Evolutionary conservation across 2,797 vertebrate species (phyloP).

Genomic region (Spondyliosoma cantharus): DNA sequence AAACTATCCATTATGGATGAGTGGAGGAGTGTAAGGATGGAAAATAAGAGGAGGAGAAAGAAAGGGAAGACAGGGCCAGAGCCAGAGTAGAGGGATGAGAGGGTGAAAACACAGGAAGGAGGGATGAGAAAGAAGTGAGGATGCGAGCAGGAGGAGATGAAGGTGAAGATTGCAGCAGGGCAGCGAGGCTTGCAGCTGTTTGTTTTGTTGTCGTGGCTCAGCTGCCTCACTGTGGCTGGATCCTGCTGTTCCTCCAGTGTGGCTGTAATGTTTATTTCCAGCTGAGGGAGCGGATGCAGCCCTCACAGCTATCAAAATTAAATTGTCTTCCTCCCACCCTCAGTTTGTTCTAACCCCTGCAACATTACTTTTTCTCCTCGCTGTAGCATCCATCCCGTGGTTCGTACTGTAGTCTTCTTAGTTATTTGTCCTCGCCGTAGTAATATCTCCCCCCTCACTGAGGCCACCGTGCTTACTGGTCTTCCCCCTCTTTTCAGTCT

Average conservation of each 20-base stretch:
- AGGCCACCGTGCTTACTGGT: slow-evolving; percentile 33
- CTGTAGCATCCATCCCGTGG: slow-evolving; percentile 24
- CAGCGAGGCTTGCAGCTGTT: slow-evolving; percentile 24
- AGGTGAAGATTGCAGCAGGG: slow-evolving; percentile 28
- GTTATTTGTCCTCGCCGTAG: slow-evolving; percentile 12
- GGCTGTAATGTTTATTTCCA: slow-evolving; percentile 50
- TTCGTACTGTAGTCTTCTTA: neutral
- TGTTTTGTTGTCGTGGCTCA: slow-evolving; percentile 18
- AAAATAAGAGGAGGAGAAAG: slow-evolving; percentile 14
- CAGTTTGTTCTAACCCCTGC: slow-evolving; percentile 20
- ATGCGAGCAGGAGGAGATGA: slow-evolving; percentile 20
- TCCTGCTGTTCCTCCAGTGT: slow-evolving; percentile 26
- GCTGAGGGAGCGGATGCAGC: slow-evolving; percentile 21
- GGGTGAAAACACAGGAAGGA: slow-evolving; percentile 16
- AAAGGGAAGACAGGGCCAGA: neutral
- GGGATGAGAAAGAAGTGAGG: slow-evolving; percentile 12
- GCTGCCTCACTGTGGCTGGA: slow-evolving; percentile 19
- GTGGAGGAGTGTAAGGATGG: slow-evolving; percentile 31
- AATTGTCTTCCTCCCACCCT: slow-evolving; percentile 16
- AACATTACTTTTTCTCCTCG: neutral
- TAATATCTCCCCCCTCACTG: slow-evolving; percentile 33
- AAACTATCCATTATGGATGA: slow-evolving; percentile 76
- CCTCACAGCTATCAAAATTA: slow-evolving; percentile 37
- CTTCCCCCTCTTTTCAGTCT: slow-evolving; percentile 32
- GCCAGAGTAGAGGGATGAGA: neutral